phyloP scores from a whole-genome alignment of 2,113 vertebrate genomes.

The Bostrychus sinensis region DNA sequence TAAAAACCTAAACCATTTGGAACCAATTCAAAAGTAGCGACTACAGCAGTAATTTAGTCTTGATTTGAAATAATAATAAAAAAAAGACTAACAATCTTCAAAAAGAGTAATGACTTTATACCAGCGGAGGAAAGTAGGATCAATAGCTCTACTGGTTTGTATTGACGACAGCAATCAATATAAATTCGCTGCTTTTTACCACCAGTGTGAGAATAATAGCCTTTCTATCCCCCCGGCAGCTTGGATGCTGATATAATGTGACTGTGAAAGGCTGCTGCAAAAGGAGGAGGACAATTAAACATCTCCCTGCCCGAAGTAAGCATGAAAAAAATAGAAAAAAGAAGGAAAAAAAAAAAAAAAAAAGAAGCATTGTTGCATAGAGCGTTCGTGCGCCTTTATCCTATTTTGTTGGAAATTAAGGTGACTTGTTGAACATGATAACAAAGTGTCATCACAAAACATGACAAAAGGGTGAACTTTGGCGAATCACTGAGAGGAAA shows the following conservation, averaged over 20 bases:
- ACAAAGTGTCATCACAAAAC: too few species aligned
- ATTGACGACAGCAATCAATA: constrained; percentile 73
- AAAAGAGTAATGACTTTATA: constrained; percentile 53
- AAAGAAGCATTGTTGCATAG: not conserved
- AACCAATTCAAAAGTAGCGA: constrained; percentile 34
- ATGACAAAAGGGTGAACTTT: too few species aligned
- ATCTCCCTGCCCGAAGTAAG: constrained; percentile 26
- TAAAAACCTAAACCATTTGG: constrained; percentile 23
- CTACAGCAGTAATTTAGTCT: constrained; percentile 34
- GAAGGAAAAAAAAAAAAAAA: constrained; percentile 5
- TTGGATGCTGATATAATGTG: constrained; percentile 54
- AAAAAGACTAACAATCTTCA: constrained; percentile 26
- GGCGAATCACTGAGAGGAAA: too few species aligned
- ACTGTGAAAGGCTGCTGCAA: constrained; percentile 40
- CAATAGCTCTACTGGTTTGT: constrained; percentile 62
- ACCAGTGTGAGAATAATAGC: constrained; percentile 65
- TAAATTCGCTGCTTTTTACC: constrained; percentile 63
- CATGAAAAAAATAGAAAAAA: constrained; percentile 34
- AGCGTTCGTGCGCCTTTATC: constrained; percentile 17
- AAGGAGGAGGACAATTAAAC: constrained; percentile 57
- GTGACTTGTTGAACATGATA: not conserved
- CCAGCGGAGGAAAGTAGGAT: constrained; percentile 52
- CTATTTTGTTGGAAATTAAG: constrained; percentile 17
- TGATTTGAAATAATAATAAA: constrained; percentile 4
- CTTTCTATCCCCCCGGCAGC: constrained; percentile 55